These are phyloP conservation scores for Panopea generosa DNA, from an alignment of 2,888 invertebrate genomes.

Conservation along the genomic window DNA sequence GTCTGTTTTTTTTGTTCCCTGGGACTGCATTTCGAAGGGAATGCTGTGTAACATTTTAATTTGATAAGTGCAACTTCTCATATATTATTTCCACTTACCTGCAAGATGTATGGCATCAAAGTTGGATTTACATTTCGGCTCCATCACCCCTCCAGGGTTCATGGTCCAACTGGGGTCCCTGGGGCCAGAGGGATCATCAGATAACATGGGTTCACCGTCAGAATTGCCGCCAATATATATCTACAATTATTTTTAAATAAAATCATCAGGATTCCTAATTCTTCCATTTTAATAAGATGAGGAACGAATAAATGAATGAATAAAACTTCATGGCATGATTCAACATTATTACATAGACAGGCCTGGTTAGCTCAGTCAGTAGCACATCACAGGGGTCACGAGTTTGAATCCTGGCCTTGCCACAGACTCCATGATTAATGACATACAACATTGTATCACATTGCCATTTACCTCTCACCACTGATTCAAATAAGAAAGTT, in stretches of 20 bases:
- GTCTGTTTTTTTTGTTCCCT: no score
- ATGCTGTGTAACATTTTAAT: neutral
- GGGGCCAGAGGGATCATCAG: slow-evolving; percentile 78
- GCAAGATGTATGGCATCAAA: slow-evolving; percentile 81
- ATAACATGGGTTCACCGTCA: slow-evolving; percentile 79
- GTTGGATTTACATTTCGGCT: slow-evolving; percentile 80
- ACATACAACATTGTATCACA: no score
- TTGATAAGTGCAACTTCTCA: neutral
- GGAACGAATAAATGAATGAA: no score
- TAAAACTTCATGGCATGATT: no score
- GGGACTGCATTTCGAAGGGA: no score
- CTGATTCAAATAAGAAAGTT: no score
- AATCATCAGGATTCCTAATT: neutral
- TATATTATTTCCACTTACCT: slow-evolving; percentile 66
- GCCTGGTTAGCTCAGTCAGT: no score
- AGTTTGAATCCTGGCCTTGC: no score
- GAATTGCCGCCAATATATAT: slow-evolving; percentile 84
- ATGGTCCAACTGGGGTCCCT: slow-evolving; percentile 83
- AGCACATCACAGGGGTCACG: no score
- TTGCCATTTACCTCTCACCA: no score
- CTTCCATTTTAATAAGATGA: neutral
- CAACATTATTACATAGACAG: no score
- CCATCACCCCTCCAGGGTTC: slow-evolving; percentile 81
- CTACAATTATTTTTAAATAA: slow-evolving; percentile 59
- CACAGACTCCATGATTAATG: no score